Conservation (phyloP, 2,113 vertebrate species). For the Sinocyclocheilus grahami region DNA sequence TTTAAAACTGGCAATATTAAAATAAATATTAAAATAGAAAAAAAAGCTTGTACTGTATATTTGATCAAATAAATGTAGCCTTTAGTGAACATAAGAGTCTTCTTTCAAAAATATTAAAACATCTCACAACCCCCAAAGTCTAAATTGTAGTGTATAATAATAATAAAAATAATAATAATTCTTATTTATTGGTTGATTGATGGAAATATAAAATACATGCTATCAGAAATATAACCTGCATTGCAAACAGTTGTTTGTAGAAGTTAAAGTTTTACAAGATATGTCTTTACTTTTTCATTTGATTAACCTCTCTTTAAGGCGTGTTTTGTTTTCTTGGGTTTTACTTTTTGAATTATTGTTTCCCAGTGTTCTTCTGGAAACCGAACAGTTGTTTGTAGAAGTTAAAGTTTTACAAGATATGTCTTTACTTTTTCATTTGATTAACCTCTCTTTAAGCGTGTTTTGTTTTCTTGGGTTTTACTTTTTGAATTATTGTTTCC, state of each 20-base stretch:
- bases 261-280: background rate
- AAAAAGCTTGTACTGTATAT: too few species aligned
- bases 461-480: background rate
- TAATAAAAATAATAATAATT: too few species aligned
- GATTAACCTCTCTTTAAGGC: background rate
- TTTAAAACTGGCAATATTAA: too few species aligned
- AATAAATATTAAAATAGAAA: too few species aligned
- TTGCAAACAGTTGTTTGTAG: background rate
- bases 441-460: background rate
- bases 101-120: too few species aligned
- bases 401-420: background rate
- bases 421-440: background rate
- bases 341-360: background rate
- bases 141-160: too few species aligned
- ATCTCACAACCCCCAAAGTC: too few species aligned
- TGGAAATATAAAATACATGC: too few species aligned
- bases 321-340: background rate
- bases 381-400: background rate
- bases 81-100: too few species aligned
- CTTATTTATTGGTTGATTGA: too few species aligned
- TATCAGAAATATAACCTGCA: too few species aligned
- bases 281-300: background rate
- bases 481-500: background rate
- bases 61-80: too few species aligned
- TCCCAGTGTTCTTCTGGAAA: constrained; percentile 16